Evolutionary conservation across 2,113 vertebrate genomes (phyloP).

Genomic region (Oryzias melastigma): DNA sequence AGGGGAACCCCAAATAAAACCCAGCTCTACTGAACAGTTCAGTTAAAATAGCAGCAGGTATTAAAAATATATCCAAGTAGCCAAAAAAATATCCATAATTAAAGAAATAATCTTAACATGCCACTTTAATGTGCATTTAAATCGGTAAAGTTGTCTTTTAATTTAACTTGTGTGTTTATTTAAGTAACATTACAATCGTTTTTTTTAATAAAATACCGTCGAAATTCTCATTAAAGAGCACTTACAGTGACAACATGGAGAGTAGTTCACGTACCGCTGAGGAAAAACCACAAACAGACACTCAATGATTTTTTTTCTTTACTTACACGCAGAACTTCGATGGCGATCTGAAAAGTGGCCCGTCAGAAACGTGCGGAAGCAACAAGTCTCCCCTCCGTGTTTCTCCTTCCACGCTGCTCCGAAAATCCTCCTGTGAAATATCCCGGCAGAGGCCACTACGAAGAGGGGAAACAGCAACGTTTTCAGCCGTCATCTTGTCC

Average conservation of each 20-base stretch:
- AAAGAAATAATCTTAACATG: too few relatives aligned
- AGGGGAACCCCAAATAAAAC: conserved; percentile 40
- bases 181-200: conserved; percentile 17
- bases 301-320: conserved; percentile 15
- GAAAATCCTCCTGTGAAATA: conserved; percentile 89
- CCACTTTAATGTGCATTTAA: too few relatives aligned
- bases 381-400: conserved; percentile 87
- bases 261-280: background rate
- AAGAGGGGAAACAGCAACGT: conserved; percentile 82
- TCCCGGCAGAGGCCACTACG: conserved; percentile 83
- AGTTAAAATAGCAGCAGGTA: too few relatives aligned
- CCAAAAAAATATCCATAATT: too few relatives aligned
- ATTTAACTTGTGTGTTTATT: too few relatives aligned
- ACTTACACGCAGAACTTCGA: conserved; percentile 76
- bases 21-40: conserved; percentile 1
- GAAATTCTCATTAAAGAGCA: background rate
- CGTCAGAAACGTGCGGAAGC: conserved; percentile 74
- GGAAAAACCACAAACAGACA: conserved; percentile 6
- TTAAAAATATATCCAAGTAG: too few relatives aligned
- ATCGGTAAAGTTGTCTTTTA: too few relatives aligned
- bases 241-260: conserved; percentile 53
- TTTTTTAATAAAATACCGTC: conserved; percentile 12
- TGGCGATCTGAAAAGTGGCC: conserved; percentile 39
- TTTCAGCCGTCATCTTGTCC: conserved; percentile 87
- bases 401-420: conserved; percentile 83